phyloP scores from a whole-genome alignment of 1,140 invertebrate species.

The Drosophila serrata region DNA sequence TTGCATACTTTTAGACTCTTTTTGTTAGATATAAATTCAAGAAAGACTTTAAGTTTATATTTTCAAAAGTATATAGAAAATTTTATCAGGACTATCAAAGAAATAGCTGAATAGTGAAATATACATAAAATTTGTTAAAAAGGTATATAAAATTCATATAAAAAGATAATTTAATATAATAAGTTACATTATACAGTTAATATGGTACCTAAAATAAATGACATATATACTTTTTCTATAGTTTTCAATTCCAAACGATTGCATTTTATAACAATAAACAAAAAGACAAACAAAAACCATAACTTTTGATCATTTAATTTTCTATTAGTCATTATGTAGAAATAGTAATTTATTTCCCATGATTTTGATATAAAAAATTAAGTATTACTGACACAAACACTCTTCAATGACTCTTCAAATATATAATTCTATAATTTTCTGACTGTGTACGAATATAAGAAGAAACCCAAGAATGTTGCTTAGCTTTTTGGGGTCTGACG shows the following conservation, averaged over 20 bases:
- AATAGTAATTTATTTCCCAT: background rate
- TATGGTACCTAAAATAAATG: background rate
- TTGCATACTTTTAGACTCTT: too few relatives aligned
- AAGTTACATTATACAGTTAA: background rate
- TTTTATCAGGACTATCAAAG: too few relatives aligned
- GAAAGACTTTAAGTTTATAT: too few relatives aligned
- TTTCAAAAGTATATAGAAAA: too few relatives aligned
- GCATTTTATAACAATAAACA: too few relatives aligned
- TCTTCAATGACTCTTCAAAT: background rate
- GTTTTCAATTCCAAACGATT: background rate
- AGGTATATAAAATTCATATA: too few relatives aligned
- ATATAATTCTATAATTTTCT: background rate
- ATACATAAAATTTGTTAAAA: too few relatives aligned
- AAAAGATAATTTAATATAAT: too few relatives aligned
- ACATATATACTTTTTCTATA: background rate
- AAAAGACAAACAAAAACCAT: background rate
- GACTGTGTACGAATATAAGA: background rate
- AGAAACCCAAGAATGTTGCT: slow-evolving; percentile 37
- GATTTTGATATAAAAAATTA: background rate
- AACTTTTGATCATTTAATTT: background rate
- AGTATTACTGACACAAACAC: too few relatives aligned
- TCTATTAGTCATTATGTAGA: background rate
- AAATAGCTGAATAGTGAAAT: too few relatives aligned
- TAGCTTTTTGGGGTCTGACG: slow-evolving; percentile 57
- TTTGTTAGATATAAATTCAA: too few relatives aligned